Evolutionary conservation across 2,888 invertebrate species (phyloP).

Genomic region (Protonemura montana): DNA sequence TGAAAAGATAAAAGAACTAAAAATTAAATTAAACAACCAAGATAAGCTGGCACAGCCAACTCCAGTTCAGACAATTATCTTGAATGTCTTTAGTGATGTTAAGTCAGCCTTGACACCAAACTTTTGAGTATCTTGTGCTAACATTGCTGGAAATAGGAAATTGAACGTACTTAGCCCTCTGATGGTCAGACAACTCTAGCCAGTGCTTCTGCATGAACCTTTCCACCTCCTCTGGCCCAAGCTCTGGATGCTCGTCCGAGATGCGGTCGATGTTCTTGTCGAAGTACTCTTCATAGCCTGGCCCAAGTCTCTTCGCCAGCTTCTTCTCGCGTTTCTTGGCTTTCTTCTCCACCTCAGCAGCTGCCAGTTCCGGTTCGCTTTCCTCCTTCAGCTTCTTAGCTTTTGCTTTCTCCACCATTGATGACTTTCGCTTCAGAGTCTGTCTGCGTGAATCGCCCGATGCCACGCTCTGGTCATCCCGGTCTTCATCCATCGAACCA

Average conservation of each 20-base stretch:
- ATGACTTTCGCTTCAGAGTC: background rate
- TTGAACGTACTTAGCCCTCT: conserved; percentile 49
- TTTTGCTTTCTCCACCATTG: conserved; percentile 12
- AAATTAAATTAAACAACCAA: too few species aligned
- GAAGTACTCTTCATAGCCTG: conserved; percentile 60
- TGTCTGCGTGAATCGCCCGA: background rate
- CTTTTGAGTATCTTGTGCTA: background rate
- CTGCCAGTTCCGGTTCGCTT: background rate
- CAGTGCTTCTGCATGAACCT: conserved; percentile 51
- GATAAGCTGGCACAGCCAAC: too few species aligned
- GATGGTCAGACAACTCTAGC: conserved; percentile 50
- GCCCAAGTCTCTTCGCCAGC: conserved; percentile 37
- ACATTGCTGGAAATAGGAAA: too few species aligned
- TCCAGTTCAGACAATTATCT: too few species aligned
- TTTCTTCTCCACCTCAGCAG: conserved; percentile 1
- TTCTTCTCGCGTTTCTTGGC: conserved; percentile 21
- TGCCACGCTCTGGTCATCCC: background rate
- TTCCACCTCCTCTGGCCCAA: conserved; percentile 53
- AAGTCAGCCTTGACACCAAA: conserved; percentile 45
- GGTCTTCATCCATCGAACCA: background rate
- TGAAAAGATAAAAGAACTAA: too few species aligned
- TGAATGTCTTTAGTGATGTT: too few species aligned
- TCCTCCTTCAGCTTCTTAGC: conserved; percentile 1
- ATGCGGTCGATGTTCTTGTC: conserved; percentile 61
- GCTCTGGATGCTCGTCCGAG: conserved; percentile 63